Base-by-base conservation (phyloP, 2,888 invertebrate genomes). In the Parelbella ahira region DNA sequence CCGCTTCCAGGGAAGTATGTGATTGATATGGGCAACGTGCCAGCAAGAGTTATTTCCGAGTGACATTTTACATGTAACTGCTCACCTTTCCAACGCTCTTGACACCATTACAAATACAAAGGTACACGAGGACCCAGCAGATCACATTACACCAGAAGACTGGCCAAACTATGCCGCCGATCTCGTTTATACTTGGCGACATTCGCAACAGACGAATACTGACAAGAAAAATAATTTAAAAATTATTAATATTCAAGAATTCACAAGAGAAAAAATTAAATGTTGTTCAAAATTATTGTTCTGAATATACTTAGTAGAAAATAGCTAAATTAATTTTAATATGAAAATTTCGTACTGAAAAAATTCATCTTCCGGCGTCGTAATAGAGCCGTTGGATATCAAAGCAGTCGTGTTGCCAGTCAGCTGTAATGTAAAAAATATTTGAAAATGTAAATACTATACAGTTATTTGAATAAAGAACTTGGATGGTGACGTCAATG, bases 61-160 rank as follows among this genome's bases (percentile, higher is more conserved):
- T 43, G 18, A 43, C 39, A 38, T 38, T 30, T 28, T 9, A 32
- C 5, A 27, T 38, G 53, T 49, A 10, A 49, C 33, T 50, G 37
- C 58, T 65, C 56, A 93, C 94, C 89, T 95, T 95, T 63, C 95
- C 95, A 13, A 95, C 93, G 74, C 94, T 93, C 79, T 94, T 93
- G 48, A 97, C 94, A 32, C 97, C 96, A 56, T 94, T 93, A 78
- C 93, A 92, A 50, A 96, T 93, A 73, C 96, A 96, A 36, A 95
- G 80, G 72, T 94, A 97, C 6, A 95, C 92, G 33, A 95, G 72
- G 5, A 93, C 62, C 97, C 97, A 97, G 23, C 93, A 92, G 10
- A 95, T 74, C 0, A 93, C 63, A 44, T 96, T 91, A 57, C 93
- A 92, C 47, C 91, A 74, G 30, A 96, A 92, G 30, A 97, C 79